phyloP scores from a whole-genome alignment of 2,113 vertebrate species.

The Anseranas semipalmata region DNA sequence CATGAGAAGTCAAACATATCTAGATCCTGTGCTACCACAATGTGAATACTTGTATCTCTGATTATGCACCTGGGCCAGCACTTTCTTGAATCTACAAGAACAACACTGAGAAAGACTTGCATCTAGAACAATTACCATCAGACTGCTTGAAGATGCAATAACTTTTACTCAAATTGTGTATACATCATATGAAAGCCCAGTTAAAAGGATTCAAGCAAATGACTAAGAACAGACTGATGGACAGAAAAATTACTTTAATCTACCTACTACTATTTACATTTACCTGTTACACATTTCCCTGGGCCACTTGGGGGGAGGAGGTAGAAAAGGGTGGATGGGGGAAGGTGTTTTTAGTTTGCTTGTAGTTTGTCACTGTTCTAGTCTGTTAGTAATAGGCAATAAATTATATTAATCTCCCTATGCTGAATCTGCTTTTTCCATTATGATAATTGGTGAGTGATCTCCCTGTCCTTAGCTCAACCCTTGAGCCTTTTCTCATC shows the following conservation, averaged over 20 bases:
- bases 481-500: not conserved
- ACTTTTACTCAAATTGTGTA: not conserved
- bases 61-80: not conserved
- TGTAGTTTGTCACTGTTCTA: no score
- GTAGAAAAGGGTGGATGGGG: not conserved
- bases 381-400: not conserved
- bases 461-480: not conserved
- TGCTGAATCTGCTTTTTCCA: not conserved
- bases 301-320: not conserved
- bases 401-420: not conserved
- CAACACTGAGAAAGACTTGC: not conserved
- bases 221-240: rapidly evolving
- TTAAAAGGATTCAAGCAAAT: not conserved
- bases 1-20: not conserved
- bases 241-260: not conserved
- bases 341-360: not conserved
- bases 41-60: not conserved
- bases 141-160: not conserved
- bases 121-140: not conserved
- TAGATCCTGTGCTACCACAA: no score
- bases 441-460: not conserved
- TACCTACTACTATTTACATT: not conserved
- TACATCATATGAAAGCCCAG: not conserved
- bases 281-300: not conserved
- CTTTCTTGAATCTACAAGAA: not conserved